Evolutionary conservation across 2,797 vertebrate genomes (phyloP).

Genomic region (Melanitta fusca): DNA sequence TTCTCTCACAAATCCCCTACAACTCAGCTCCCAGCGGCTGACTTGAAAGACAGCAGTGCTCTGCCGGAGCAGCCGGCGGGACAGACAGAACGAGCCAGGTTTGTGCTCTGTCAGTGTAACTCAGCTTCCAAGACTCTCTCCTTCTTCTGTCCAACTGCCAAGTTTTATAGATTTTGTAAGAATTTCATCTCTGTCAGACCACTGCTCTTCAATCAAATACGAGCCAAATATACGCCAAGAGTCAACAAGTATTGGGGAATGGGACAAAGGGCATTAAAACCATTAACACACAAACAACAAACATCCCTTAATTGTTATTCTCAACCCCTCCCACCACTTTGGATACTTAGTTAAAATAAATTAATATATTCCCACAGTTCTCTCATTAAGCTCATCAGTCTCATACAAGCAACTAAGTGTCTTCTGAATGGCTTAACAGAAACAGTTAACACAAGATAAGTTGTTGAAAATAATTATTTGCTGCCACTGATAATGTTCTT

Average conservation of each 20-base stretch:
- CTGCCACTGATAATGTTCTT: constrained; percentile 19
- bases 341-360: neutral
- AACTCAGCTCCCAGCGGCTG: neutral
- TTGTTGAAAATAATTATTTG: neutral
- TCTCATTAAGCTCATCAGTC: neutral
- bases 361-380: neutral
- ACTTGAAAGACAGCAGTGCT: fast-evolving
- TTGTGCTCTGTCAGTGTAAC: fast-evolving
- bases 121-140: neutral
- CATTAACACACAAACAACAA: neutral
- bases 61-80: neutral
- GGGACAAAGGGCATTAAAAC: neutral
- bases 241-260: neutral
- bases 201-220: neutral
- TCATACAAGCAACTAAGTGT: neutral
- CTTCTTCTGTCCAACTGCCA: neutral
- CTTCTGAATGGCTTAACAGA: neutral
- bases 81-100: fast-evolving
- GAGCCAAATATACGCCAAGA: neutral
- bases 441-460: neutral
- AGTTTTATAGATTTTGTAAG: neutral
- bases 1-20: neutral
- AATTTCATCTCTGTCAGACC: neutral
- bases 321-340: neutral
- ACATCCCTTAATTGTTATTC: neutral